Evolutionary conservation across 2,797 vertebrate species (phyloP).

Genomic region (Pteropus rufus): DNA sequence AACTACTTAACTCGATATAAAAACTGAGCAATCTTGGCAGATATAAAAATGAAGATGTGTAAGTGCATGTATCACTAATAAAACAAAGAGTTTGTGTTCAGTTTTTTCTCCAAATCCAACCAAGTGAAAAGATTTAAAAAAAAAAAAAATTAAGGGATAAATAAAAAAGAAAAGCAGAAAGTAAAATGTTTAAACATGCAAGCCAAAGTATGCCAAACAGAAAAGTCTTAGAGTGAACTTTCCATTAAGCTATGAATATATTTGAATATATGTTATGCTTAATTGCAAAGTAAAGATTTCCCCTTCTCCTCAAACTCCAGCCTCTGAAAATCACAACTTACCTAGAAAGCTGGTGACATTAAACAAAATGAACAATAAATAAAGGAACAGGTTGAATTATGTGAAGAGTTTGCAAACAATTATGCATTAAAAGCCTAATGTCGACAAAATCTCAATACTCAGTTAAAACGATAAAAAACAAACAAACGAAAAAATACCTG

Average conservation of each 20-base stretch:
- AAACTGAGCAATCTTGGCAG: neutral
- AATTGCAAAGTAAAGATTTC: neutral
- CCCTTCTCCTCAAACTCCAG: neutral
- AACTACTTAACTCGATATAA: neutral
- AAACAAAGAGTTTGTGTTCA: conserved; percentile 6
- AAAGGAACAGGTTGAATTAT: neutral
- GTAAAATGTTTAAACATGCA: neutral
- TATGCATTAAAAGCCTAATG: neutral
- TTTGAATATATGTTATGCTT: neutral
- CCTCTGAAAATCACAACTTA: neutral
- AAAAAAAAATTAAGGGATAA: neutral
- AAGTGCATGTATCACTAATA: neutral
- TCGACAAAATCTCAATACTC: conserved; percentile 5
- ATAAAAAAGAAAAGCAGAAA: neutral
- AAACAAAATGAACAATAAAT: conserved; percentile 11
- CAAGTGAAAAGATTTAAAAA: neutral
- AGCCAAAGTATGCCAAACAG: neutral
- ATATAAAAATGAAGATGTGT: neutral
- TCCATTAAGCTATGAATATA: neutral
- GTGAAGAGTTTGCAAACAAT: neutral
- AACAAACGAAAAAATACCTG: neutral
- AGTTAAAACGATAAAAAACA: neutral
- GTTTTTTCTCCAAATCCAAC: neutral
- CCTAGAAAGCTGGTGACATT: neutral
- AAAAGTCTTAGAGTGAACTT: neutral